Evolutionary conservation across 2,797 vertebrate species (phyloP).

Genomic region (Sebastes kiyomatsui): DNA sequence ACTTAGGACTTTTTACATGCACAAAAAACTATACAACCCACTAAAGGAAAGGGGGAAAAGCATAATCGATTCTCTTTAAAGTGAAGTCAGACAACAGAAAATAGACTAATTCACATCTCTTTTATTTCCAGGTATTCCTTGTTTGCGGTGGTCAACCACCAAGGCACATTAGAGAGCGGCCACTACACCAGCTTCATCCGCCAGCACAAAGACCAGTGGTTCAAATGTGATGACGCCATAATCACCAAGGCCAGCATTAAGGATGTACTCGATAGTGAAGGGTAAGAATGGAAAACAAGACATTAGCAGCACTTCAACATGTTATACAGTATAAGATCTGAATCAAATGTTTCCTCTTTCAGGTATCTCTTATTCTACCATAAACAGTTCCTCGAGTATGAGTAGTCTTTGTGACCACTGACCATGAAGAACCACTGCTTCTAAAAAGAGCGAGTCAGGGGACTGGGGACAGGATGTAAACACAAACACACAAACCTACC

Average conservation of each 20-base stretch:
- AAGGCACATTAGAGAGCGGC: slow-evolving; percentile 98
- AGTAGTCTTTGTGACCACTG: slow-evolving; percentile 84
- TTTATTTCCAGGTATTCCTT: slow-evolving; percentile 91
- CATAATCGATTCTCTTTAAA: neutral
- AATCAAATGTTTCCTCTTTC: neutral
- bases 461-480: slow-evolving; percentile 72
- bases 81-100: neutral
- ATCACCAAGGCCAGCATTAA: slow-evolving; percentile 99
- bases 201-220: slow-evolving; percentile 99
- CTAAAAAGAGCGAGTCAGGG: slow-evolving; percentile 57
- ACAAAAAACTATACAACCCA: no score
- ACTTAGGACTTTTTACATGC: no score
- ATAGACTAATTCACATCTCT: neutral
- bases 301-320: neutral
- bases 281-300: slow-evolving; percentile 77
- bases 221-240: slow-evolving; percentile 99
- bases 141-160: slow-evolving; percentile 99
- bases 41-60: no score
- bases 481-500: slow-evolving; percentile 88
- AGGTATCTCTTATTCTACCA: slow-evolving; percentile 99
- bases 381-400: slow-evolving; percentile 98
- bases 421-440: slow-evolving; percentile 66
- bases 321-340: neutral
- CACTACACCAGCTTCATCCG: slow-evolving; percentile 99
- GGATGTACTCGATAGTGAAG: slow-evolving; percentile 98